A percentile compares a stretch with the other conserved stretches of the same genome.
These are phyloP conservation scores for Channa striata DNA, from an alignment of 2,797 vertebrate genomes.

Conservation along the genomic window DNA sequence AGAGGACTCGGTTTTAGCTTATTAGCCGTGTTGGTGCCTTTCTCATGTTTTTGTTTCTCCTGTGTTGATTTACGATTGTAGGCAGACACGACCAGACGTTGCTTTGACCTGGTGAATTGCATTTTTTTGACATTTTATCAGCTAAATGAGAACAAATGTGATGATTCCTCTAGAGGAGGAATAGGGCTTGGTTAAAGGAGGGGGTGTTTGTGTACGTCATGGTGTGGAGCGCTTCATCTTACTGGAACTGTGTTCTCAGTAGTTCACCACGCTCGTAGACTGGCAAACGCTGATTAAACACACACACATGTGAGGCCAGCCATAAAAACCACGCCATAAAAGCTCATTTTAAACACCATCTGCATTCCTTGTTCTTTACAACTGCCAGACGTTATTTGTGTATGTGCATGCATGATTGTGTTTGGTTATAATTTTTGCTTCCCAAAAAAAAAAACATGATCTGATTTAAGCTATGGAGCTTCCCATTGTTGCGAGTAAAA, in stretches of 20 bases:
- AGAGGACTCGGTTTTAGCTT: too few species aligned
- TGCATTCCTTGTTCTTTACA: conserved; percentile 67
- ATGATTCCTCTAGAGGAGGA: background rate
- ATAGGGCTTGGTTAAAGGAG: background rate
- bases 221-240: conserved; percentile 21
- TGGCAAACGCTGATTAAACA: conserved; percentile 45
- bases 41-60: too few species aligned
- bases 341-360: conserved; percentile 75
- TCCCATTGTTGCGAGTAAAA: conserved; percentile 47
- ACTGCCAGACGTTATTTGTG: conserved; percentile 48
- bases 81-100: too few species aligned
- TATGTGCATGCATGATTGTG: conserved; percentile 34
- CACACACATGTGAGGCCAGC: conserved; percentile 37
- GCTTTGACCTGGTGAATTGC: too few species aligned
- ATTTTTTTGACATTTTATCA: background rate
- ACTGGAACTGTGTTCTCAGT: conserved; percentile 24
- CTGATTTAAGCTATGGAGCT: conserved; percentile 42
- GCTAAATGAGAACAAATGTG: background rate
- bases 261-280: conserved; percentile 11
- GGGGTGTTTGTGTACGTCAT: background rate
- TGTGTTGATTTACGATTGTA: too few species aligned
- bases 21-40: too few species aligned
- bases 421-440: conserved; percentile 43
- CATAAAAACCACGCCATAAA: conserved; percentile 68
- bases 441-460: too few species aligned